A percentile compares a stretch with the other conserved stretches of the same genome.
Evolutionary conservation across 1,140 invertebrate genomes (phyloP).

Genomic region (Drosophila ercepeae): DNA sequence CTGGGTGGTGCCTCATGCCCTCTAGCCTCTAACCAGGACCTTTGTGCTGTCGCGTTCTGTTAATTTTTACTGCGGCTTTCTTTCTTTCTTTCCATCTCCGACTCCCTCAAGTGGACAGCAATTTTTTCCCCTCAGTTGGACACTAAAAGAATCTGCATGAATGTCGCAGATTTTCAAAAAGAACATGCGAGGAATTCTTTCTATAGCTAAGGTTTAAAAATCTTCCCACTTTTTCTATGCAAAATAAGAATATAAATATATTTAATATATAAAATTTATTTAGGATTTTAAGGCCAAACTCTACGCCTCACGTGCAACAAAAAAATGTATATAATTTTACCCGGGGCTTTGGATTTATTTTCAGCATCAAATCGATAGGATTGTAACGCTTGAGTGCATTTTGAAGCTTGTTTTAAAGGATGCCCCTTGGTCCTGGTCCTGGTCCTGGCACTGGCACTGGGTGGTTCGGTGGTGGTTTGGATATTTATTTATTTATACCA

Average conservation of each 20-base stretch:
- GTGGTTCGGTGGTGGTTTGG: background rate
- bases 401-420: conserved; percentile 35
- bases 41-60: background rate
- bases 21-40: background rate
- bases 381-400: conserved; percentile 78
- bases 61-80: background rate
- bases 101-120: conserved; percentile 8
- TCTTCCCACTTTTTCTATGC: too few relatives aligned
- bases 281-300: background rate
- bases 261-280: background rate
- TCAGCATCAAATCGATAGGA: conserved; percentile 72
- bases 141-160: too few relatives aligned
- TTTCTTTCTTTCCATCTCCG: background rate
- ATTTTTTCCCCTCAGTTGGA: background rate
- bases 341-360: conserved; percentile 54
- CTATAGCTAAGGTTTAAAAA: too few relatives aligned
- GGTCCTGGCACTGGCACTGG: background rate
- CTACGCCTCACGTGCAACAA: conserved; percentile 2
- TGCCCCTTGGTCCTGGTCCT: background rate
- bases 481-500: conserved; percentile 40
- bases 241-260: background rate
- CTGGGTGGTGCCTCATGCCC: background rate
- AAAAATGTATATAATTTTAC: background rate
- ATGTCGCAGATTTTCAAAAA: too few relatives aligned
- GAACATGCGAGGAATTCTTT: too few relatives aligned